phyloP scores from a whole-genome alignment of 2,113 vertebrate species.

The Cranoglanis bouderius region DNA sequence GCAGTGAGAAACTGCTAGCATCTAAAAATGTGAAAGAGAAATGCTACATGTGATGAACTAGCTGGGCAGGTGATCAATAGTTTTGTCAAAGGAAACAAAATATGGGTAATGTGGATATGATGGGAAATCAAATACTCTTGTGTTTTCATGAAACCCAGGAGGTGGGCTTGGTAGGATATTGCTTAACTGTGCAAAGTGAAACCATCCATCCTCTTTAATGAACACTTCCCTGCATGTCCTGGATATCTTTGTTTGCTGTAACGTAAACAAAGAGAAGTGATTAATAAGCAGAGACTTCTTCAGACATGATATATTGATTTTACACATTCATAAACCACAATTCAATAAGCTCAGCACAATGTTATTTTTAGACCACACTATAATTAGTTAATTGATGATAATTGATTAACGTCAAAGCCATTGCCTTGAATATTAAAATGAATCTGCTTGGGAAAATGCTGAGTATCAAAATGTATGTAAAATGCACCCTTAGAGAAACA shows the following conservation, averaged over 20 bases:
- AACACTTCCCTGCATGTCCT: conserved; percentile 24
- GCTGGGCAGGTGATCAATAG: background rate
- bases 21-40: background rate
- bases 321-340: conserved; percentile 14
- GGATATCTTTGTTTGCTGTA: conserved; percentile 10
- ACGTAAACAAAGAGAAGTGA: conserved; percentile 4
- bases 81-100: conserved; percentile 21
- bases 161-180: conserved; percentile 10
- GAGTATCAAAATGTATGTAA: background rate
- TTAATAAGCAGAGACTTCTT: conserved; percentile 20
- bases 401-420: background rate
- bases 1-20: background rate
- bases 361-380: conserved; percentile 1
- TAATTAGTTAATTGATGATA: conserved; percentile 5
- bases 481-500: background rate
- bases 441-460: background rate
- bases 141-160: conserved; percentile 19
- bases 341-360: background rate
- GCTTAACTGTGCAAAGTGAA: conserved; percentile 20
- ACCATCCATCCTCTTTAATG: conserved; percentile 19
- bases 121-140: conserved; percentile 4
- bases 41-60: background rate
- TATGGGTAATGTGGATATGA: conserved; percentile 7
- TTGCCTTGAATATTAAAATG: background rate
- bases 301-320: conserved; percentile 7